Evolutionary conservation across 2,113 vertebrate genomes (phyloP).

Genomic region (Oriolus oriolus): DNA sequence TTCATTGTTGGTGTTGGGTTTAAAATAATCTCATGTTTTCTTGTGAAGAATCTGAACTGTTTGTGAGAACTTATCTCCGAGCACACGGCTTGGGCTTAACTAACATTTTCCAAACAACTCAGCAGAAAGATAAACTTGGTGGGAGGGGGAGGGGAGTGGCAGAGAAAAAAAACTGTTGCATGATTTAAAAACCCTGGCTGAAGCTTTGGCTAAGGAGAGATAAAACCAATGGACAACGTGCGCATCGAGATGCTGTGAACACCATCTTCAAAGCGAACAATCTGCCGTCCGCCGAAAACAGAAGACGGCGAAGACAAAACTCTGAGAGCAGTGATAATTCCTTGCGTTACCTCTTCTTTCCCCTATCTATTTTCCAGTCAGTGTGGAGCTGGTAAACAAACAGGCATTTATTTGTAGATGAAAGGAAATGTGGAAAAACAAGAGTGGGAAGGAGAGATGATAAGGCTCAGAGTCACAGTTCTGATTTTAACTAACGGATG

Average conservation of each 20-base stretch:
- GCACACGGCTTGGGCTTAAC: neutral
- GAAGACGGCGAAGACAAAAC: neutral
- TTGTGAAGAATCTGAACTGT: neutral
- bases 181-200: neutral
- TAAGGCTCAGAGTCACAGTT: neutral
- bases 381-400: neutral
- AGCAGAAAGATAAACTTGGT: constrained; percentile 4
- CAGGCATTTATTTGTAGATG: neutral
- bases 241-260: neutral
- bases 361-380: neutral
- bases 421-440: neutral
- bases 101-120: constrained; percentile 24
- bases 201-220: neutral
- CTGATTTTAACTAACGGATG: neutral
- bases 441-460: neutral
- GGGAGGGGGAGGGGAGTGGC: rapidly evolving
- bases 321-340: neutral
- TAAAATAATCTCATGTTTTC: neutral
- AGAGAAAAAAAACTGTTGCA: neutral
- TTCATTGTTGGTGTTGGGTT: neutral
- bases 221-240: neutral
- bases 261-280: neutral
- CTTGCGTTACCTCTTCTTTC: neutral
- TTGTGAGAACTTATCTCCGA: neutral
- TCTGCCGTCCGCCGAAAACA: neutral